Conservation (phyloP, 1,140 invertebrate species). For the Ceratitis capitata region DNA sequence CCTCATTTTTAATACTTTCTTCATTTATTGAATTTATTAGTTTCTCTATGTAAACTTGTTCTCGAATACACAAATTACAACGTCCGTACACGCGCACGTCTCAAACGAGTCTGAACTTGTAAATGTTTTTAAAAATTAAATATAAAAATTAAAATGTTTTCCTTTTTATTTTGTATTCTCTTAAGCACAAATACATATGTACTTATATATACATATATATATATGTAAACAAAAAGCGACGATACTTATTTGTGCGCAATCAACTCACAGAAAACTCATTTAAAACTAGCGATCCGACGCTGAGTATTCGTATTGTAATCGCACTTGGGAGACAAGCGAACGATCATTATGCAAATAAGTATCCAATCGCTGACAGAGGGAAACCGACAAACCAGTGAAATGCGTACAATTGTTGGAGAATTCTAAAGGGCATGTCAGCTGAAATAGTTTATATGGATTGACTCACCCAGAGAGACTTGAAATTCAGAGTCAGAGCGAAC, state of each 20-base stretch:
- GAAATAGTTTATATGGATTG: neutral
- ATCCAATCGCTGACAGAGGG: neutral
- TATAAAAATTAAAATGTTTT: conserved; percentile 37
- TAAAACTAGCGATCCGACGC: neutral
- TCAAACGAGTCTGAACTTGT: conserved; percentile 44
- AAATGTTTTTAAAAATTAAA: conserved; percentile 43
- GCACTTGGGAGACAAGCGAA: neutral
- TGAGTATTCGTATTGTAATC: neutral
- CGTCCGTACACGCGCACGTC: conserved; percentile 40
- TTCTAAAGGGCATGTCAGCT: neutral
- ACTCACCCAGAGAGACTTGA: neutral
- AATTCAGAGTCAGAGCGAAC: neutral
- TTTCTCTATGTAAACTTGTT: neutral
- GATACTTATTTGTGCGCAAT: neutral
- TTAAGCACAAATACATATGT: neutral
- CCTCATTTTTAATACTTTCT: neutral
- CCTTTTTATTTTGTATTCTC: neutral
- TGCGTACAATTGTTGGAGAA: neutral
- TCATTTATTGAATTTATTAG: neutral
- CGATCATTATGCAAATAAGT: neutral
- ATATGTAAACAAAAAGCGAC: neutral
- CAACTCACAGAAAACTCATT: neutral
- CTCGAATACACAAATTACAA: too few relatives aligned
- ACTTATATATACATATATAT: neutral
- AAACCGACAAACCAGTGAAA: neutral